Evolutionary conservation across 2,797 vertebrate genomes (phyloP).

Genomic region (Acestrorhynchus altus): DNA sequence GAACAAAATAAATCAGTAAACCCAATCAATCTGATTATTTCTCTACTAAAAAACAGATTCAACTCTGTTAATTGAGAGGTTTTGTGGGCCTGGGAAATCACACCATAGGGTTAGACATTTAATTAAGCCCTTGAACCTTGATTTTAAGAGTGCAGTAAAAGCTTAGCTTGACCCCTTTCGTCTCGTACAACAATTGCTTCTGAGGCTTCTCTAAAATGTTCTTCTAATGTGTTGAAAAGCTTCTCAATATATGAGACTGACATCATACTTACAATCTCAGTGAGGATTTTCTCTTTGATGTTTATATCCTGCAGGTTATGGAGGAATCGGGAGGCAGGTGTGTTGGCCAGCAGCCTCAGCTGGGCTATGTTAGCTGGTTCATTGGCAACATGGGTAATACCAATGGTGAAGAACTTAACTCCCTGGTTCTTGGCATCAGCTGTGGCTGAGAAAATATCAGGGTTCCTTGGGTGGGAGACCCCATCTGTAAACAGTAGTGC

Average conservation of each 20-base stretch:
- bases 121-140: too few relatives aligned
- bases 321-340: constrained; percentile 82
- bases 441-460: constrained; percentile 89
- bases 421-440: constrained; percentile 91
- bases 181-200: not conserved
- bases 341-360: constrained; percentile 85
- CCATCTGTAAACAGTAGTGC: constrained; percentile 88
- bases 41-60: too few relatives aligned
- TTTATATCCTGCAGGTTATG: constrained; percentile 86
- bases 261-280: constrained; percentile 83
- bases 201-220: not conserved
- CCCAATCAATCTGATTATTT: too few relatives aligned
- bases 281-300: constrained; percentile 81
- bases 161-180: too few relatives aligned
- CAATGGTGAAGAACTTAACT: constrained; percentile 86
- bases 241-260: not conserved
- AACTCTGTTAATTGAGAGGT: too few relatives aligned
- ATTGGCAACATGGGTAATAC: constrained; percentile 86
- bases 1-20: too few relatives aligned
- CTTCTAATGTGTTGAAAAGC: too few relatives aligned
- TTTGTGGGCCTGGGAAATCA: too few relatives aligned
- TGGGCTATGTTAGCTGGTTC: constrained; percentile 84
- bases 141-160: too few relatives aligned
- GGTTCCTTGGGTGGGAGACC: constrained; percentile 88
- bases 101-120: too few relatives aligned